Percentiles rank a stretch among this genome's conserved stretches.
Evolutionary conservation across 2,888 invertebrate species (phyloP).

Genomic region (Malacosoma neustria): DNA sequence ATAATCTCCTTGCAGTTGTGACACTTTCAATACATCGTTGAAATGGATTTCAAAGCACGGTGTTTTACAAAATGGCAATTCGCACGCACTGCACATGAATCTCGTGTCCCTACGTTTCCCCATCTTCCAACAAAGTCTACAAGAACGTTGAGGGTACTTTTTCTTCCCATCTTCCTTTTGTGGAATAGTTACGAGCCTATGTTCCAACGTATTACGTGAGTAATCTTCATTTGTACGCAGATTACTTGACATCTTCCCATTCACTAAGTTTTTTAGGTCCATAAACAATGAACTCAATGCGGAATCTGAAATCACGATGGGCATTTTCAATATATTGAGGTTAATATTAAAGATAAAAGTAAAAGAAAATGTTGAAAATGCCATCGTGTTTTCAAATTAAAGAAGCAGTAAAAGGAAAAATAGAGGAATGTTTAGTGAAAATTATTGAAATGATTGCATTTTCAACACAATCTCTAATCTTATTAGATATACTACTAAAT

Average conservation of each 20-base stretch:
- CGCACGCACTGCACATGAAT: conserved; percentile 67
- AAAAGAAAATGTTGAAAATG: conserved; percentile 65
- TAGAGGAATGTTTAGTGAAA: conserved; percentile 40
- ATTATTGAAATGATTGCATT: conserved; percentile 65
- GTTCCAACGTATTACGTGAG: conserved; percentile 42
- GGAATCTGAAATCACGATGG: conserved; percentile 74
- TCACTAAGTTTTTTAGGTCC: conserved; percentile 69
- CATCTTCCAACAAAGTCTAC: conserved; percentile 66
- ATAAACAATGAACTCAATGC: conserved; percentile 65
- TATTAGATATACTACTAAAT: conserved; percentile 14
- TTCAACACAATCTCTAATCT: conserved; percentile 65
- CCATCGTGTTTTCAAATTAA: conserved; percentile 70
- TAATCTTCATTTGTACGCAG: conserved; percentile 40
- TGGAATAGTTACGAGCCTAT: conserved; percentile 66
- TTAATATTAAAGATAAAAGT: conserved; percentile 11
- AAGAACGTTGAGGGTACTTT: conserved; percentile 70
- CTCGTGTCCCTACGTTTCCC: conserved; percentile 64
- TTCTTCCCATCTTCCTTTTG: conserved; percentile 72
- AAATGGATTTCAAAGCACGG: conserved; percentile 68
- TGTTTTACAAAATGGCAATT: conserved; percentile 66
- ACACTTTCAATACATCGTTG: conserved; percentile 59
- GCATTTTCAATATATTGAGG: conserved; percentile 54
- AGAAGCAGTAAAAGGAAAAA: conserved; percentile 58
- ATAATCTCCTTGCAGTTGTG: conserved; percentile 61
- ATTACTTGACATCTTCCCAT: conserved; percentile 53